phyloP scores from a whole-genome alignment of 2,797 vertebrate species.

The Argya squamiceps region DNA sequence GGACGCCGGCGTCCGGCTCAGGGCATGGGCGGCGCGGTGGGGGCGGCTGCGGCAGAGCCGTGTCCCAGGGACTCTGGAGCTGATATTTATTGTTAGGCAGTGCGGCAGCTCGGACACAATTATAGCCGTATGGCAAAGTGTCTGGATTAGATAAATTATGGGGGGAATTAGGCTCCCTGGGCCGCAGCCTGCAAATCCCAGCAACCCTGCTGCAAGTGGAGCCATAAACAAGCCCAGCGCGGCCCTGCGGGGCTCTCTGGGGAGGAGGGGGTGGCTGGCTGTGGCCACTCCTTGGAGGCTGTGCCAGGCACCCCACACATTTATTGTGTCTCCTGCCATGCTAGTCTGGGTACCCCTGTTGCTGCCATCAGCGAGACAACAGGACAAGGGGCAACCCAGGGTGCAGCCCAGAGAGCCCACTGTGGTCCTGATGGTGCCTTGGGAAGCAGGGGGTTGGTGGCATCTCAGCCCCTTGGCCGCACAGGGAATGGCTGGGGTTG shows the following conservation, averaged over 20 bases:
- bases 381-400: accelerated
- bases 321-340: neutral
- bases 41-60: slow-evolving; percentile 58
- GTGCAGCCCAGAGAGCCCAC: accelerated
- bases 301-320: neutral
- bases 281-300: neutral
- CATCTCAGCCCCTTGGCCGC: neutral
- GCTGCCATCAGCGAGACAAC: accelerated
- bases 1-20: neutral
- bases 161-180: slow-evolving; percentile 48
- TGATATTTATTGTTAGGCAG: slow-evolving; percentile 70
- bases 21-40: slow-evolving; percentile 20
- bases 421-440: accelerated
- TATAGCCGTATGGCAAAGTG: neutral
- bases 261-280: neutral
- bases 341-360: accelerated
- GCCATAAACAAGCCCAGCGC: neutral
- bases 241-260: neutral
- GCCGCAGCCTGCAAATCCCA: slow-evolving; percentile 47
- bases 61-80: slow-evolving; percentile 36
- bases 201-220: neutral
- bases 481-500: accelerated
- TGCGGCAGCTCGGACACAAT: slow-evolving; percentile 49
- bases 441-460: neutral
- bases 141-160: slow-evolving; percentile 54